phyloP scores from a whole-genome alignment of 1,140 invertebrate genomes.

The Scylla paramamosain region DNA sequence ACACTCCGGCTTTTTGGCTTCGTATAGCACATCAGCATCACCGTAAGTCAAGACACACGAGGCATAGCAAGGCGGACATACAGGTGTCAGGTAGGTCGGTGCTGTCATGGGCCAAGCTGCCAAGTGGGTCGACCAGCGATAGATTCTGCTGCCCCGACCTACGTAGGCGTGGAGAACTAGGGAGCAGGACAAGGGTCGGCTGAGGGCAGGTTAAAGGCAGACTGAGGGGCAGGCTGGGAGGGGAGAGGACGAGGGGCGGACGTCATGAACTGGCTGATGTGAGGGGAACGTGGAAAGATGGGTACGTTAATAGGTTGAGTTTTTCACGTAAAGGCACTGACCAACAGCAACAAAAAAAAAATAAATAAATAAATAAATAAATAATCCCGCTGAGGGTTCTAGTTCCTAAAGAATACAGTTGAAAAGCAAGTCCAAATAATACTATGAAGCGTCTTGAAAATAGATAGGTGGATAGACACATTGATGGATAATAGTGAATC shows the following conservation, averaged over 20 bases:
- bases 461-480: too few species aligned
- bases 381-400: too few species aligned
- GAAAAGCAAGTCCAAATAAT: too few species aligned
- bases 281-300: neutral
- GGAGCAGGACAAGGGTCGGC: neutral
- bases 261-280: neutral
- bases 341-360: too few species aligned
- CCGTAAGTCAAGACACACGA: neutral
- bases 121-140: neutral
- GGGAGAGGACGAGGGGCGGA: too few species aligned
- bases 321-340: too few species aligned
- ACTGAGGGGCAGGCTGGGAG: neutral
- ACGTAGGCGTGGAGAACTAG: neutral
- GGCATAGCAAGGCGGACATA: neutral
- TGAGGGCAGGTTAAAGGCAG: neutral
- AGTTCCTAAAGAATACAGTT: too few species aligned
- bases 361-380: too few species aligned
- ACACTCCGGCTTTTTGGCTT: neutral
- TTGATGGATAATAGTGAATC: too few species aligned
- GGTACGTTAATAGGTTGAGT: too few species aligned
- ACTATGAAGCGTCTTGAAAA: too few species aligned
- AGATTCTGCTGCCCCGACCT: too few species aligned
- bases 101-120: neutral
- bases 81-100: neutral
- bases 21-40: neutral